These are phyloP conservation scores for Drosophila guanche DNA, from an alignment of 1,140 invertebrate genomes.

Conservation along the genomic window DNA sequence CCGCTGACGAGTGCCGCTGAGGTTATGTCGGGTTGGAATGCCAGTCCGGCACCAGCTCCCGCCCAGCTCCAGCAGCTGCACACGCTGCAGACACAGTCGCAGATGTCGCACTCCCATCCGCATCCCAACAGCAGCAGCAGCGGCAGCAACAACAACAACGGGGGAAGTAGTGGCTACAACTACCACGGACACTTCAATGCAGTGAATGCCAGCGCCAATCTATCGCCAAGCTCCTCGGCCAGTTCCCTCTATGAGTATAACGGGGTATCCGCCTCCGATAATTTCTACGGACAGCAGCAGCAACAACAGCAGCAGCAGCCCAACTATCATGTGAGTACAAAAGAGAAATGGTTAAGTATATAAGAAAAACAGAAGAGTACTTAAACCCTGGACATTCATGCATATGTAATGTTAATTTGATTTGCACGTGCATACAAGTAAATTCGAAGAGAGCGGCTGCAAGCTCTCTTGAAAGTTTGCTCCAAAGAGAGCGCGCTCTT, in stretches of 20 bases:
- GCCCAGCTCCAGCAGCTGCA: constrained; percentile 62
- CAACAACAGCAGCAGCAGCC: constrained; percentile 55
- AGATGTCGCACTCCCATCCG: constrained; percentile 34
- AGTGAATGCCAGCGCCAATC: constrained; percentile 67
- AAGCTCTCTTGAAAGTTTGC: too few relatives aligned
- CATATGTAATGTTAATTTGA: too few relatives aligned
- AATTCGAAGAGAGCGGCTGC: too few relatives aligned
- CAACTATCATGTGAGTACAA: constrained; percentile 66
- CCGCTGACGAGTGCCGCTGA: constrained; percentile 86
- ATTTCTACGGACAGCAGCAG: constrained; percentile 63
- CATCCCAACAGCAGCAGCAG: constrained; percentile 23
- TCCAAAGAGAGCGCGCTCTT: too few relatives aligned
- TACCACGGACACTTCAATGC: constrained; percentile 77
- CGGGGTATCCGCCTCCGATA: constrained; percentile 44
- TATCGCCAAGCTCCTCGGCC: constrained; percentile 70
- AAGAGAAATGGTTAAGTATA: too few relatives aligned
- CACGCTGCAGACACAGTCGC: constrained; percentile 55
- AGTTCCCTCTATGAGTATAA: constrained; percentile 73
- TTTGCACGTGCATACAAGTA: too few relatives aligned
- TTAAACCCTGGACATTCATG: not conserved
- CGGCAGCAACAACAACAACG: constrained; percentile 40
- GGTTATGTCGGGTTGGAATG: constrained; percentile 76
- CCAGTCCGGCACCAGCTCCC: constrained; percentile 39
- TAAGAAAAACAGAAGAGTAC: too few relatives aligned
- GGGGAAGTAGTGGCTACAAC: constrained; percentile 59